A percentile compares a stretch with the other conserved stretches of the same genome.
Conservation (phyloP, 2,797 vertebrate species). For the Pristis pectinata region DNA sequence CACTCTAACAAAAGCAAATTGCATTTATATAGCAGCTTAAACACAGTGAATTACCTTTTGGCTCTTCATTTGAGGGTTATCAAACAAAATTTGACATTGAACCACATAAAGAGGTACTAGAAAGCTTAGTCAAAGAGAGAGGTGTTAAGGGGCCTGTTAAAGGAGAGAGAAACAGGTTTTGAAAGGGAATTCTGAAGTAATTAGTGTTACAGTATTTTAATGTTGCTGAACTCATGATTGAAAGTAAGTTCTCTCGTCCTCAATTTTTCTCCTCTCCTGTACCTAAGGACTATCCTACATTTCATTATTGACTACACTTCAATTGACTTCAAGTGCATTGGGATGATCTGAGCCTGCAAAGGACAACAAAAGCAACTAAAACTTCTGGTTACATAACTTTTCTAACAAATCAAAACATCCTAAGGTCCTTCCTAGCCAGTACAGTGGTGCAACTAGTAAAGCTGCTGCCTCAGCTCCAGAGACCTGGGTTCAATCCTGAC, state of each 20-base stretch:
- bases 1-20: not conserved
- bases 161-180: not conserved
- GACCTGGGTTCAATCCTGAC: too few species aligned
- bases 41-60: not conserved
- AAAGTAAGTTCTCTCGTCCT: not conserved
- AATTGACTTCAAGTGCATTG: too few species aligned
- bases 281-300: not conserved
- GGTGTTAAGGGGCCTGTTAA: not conserved
- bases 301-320: too few species aligned
- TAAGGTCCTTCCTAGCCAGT: too few species aligned
- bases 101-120: not conserved
- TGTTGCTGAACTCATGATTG: not conserved
- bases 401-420: too few species aligned
- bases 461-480: too few species aligned
- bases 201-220: not conserved
- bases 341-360: too few species aligned
- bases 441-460: too few species aligned
- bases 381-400: too few species aligned
- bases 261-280: not conserved
- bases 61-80: not conserved
- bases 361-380: too few species aligned
- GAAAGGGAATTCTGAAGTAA: not conserved
- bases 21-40: not conserved
- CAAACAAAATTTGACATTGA: not conserved
- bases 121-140: not conserved